phyloP scores from a whole-genome alignment of 2,888 invertebrate genomes.

The Eutolmus rufibarbis region DNA sequence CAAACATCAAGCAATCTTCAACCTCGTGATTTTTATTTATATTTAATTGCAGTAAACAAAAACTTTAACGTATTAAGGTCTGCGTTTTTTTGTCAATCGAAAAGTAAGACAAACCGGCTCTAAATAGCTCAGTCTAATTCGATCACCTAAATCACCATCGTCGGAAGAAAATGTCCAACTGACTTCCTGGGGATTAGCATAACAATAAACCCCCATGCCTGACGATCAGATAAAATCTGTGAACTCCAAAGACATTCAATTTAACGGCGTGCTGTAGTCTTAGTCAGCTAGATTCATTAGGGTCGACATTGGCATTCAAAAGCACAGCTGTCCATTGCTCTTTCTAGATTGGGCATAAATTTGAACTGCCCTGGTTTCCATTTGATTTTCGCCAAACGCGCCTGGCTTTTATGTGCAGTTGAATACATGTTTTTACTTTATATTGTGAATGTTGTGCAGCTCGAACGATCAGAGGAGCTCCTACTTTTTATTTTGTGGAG shows the following conservation, averaged over 20 bases:
- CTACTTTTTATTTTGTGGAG: background rate
- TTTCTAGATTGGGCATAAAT: background rate
- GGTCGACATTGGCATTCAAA: background rate
- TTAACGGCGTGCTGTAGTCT: background rate
- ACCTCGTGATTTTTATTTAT: background rate
- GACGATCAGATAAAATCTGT: background rate
- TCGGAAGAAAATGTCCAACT: background rate
- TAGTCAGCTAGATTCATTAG: background rate
- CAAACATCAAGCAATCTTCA: background rate
- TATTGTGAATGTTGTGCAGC: background rate
- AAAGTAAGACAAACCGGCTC: background rate
- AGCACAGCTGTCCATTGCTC: background rate
- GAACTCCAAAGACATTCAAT: background rate
- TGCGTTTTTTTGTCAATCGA: background rate
- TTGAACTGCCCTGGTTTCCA: background rate
- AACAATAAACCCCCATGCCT: background rate
- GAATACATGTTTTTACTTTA: background rate
- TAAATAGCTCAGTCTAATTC: background rate
- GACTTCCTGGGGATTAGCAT: background rate
- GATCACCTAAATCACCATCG: background rate
- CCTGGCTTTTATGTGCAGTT: background rate
- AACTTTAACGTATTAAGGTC: too few relatives aligned
- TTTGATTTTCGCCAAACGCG: background rate
- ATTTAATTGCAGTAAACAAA: background rate
- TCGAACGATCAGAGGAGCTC: background rate